These are phyloP conservation scores for Eurypyga helias DNA, from an alignment of 2,113 vertebrate genomes.

Conservation along the genomic window DNA sequence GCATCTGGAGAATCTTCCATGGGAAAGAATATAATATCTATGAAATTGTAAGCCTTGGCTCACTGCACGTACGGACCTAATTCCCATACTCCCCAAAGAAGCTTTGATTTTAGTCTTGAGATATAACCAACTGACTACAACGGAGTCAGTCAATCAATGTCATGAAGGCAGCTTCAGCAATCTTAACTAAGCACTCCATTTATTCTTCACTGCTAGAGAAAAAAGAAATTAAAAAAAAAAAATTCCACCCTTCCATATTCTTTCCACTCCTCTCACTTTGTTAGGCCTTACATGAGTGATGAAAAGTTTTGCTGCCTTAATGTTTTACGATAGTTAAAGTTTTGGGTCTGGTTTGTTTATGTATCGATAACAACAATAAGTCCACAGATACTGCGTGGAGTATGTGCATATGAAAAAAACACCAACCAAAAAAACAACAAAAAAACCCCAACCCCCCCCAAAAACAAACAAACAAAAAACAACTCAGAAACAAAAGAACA, in stretches of 20 bases:
- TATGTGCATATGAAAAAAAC: not conserved
- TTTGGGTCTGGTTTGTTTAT: not conserved
- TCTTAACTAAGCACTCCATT: not conserved
- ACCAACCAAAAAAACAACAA: not conserved
- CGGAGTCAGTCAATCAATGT: slow-evolving; percentile 15
- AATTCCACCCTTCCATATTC: not conserved
- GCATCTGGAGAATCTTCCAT: not conserved
- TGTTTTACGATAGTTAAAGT: not conserved
- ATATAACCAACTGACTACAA: not conserved
- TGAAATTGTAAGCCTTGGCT: slow-evolving; percentile 21
- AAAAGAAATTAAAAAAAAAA: not conserved
- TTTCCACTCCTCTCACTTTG: not conserved
- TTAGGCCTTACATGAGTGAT: not conserved
- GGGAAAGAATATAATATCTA: not conserved
- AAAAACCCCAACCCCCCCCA: too few relatives aligned
- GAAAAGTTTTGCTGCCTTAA: not conserved
- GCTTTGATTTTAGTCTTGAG: not conserved
- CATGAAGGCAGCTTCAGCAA: not conserved
- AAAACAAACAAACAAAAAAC: not conserved
- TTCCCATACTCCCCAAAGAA: not conserved
- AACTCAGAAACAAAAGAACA: not conserved
- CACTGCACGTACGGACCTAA: not conserved
- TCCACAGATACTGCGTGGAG: not conserved
- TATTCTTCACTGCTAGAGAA: not conserved
- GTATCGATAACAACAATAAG: not conserved